Conservation (phyloP, 1,140 invertebrate genomes). For the Holcopasites calliopsidis region DNA sequence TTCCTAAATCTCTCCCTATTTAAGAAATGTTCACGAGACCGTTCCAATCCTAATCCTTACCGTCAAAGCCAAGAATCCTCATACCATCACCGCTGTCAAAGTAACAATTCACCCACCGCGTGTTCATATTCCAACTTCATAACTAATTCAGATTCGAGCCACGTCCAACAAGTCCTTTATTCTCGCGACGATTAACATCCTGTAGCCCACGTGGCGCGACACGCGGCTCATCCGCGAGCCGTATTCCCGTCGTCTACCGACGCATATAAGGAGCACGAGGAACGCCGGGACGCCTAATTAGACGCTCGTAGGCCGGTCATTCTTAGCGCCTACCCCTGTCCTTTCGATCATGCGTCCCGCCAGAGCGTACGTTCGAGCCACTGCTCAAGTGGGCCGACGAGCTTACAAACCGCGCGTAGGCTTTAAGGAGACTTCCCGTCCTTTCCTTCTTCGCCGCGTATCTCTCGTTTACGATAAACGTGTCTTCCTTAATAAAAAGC, state of each 20-base stretch:
- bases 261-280: constrained; percentile 36
- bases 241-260: neutral
- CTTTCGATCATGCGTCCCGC: constrained; percentile 44
- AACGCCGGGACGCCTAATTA: constrained; percentile 65
- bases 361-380: neutral
- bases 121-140: neutral
- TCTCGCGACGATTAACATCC: constrained; percentile 36
- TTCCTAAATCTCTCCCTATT: too few relatives aligned
- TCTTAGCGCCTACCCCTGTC: constrained; percentile 55
- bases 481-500: constrained; percentile 64
- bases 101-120: too few relatives aligned
- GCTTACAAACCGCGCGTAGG: constrained; percentile 54
- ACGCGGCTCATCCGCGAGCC: constrained; percentile 22
- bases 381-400: constrained; percentile 52
- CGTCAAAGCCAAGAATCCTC: too few relatives aligned
- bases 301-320: constrained; percentile 61
- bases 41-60: too few relatives aligned
- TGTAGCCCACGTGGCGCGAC: constrained; percentile 21
- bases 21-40: too few relatives aligned
- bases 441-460: constrained; percentile 58
- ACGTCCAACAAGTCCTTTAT: constrained; percentile 32
- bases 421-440: constrained; percentile 53
- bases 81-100: too few relatives aligned
- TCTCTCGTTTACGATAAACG: constrained; percentile 56
- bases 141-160: neutral